A percentile compares a stretch with the other conserved stretches of the same genome.
Conservation (phyloP, 2,888 invertebrate species). For the Unio pictorum region DNA sequence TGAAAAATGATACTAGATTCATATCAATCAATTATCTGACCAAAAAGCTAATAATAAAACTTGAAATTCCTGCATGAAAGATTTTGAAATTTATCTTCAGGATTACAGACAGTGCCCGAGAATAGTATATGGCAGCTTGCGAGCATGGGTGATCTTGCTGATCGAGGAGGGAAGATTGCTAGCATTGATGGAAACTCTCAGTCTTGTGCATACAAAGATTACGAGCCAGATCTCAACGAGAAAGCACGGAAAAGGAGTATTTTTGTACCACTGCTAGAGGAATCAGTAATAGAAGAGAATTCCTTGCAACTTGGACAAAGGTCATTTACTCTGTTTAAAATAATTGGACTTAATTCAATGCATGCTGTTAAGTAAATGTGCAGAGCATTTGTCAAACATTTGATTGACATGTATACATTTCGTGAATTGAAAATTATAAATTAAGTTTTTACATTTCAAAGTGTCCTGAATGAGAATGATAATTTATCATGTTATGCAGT, state of each 20-base stretch:
- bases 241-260: slow-evolving; percentile 38
- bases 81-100: slow-evolving; percentile 7
- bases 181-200: slow-evolving; percentile 9
- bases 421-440: no score
- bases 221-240: slow-evolving; percentile 37
- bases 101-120: slow-evolving; percentile 13
- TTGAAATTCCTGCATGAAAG: not conserved
- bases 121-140: slow-evolving; percentile 19
- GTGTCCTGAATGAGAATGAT: no score
- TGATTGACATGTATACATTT: no score
- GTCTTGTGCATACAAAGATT: slow-evolving; percentile 49
- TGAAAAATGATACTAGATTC: no score
- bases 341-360: not conserved
- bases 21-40: no score
- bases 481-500: no score
- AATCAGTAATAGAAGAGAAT: slow-evolving; percentile 47
- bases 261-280: slow-evolving; percentile 51
- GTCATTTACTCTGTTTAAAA: slow-evolving; percentile 17
- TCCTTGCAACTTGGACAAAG: slow-evolving; percentile 55
- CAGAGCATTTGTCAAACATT: no score
- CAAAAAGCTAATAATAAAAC: not conserved
- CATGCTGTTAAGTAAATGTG: no score
- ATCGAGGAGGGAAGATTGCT: slow-evolving; percentile 1
- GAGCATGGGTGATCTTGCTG: slow-evolving; percentile 6
- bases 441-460: no score